Conservation (phyloP, 64 coral and sea anemone genomes). For the Hydrozoanthus tunicans region DNA sequence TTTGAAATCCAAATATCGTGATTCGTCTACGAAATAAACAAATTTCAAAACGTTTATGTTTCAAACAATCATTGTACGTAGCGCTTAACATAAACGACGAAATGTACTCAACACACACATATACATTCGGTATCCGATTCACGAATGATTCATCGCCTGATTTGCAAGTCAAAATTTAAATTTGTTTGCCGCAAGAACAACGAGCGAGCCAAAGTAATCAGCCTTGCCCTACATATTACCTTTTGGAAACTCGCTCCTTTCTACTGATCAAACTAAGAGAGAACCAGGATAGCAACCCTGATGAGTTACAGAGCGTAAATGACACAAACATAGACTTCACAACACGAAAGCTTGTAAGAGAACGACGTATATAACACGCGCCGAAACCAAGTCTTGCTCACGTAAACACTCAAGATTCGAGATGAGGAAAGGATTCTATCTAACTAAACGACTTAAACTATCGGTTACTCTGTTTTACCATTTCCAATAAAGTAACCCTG, state of each 20-base stretch:
- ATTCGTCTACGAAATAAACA: slow-evolving; percentile 1
- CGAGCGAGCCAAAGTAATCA: not conserved
- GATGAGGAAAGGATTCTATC: not conserved
- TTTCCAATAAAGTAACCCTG: slow-evolving; percentile 49
- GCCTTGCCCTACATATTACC: not conserved
- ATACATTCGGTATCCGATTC: slow-evolving; percentile 8
- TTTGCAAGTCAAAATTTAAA: slow-evolving; percentile 64
- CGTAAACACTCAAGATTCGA: not conserved
- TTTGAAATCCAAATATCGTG: slow-evolving; percentile 1
- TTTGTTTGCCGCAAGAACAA: not conserved
- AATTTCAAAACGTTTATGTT: not conserved
- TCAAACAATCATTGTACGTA: not conserved
- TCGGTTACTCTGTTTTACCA: slow-evolving; percentile 54
- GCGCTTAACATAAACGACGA: not conserved
- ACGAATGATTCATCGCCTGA: slow-evolving; percentile 9
- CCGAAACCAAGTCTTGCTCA: not conserved
- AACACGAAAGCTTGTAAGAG: not conserved
- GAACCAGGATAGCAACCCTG: not conserved
- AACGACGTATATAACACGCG: not conserved
- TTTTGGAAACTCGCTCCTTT: not conserved
- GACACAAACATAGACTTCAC: not conserved
- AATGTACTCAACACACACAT: not conserved
- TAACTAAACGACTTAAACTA: slow-evolving; percentile 39
- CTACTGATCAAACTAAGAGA: not conserved
- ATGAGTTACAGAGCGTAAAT: not conserved